Percentiles rank a stretch among this genome's conserved stretches.
These are phyloP conservation scores for Sarcophaga bullata DNA, from an alignment of 1,140 invertebrate genomes.

Conservation along the genomic window DNA sequence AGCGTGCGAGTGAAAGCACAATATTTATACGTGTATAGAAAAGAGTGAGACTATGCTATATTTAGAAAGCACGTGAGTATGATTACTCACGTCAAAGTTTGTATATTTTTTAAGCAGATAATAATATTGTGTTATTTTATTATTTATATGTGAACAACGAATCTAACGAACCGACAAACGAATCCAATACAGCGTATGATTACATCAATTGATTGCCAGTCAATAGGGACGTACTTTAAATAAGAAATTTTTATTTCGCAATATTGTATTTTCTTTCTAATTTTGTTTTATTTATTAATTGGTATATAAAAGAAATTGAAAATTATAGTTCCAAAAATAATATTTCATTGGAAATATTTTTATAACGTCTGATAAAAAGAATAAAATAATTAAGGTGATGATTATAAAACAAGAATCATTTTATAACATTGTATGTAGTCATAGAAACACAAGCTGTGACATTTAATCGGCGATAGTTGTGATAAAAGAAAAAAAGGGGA, in stretches of 20 bases:
- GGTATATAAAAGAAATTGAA: no score
- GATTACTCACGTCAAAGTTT: slow-evolving; percentile 7
- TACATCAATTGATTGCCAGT: slow-evolving; percentile 2
- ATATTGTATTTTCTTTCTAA: not conserved
- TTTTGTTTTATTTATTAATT: no score
- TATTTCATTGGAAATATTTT: no score
- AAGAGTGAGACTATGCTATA: not conserved
- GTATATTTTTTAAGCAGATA: not conserved
- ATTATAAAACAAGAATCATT: no score
- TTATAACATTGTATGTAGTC: no score
- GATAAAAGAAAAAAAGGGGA: no score
- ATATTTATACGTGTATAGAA: not conserved
- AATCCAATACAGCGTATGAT: not conserved
- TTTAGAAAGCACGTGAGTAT: slow-evolving; percentile 26
- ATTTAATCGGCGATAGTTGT: no score
- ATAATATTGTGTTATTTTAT: slow-evolving; percentile 1
- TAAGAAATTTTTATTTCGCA: not conserved
- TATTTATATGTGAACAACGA: slow-evolving; percentile 7
- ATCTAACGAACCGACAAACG: not conserved
- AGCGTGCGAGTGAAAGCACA: slow-evolving; percentile 8
- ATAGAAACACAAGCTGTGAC: no score
- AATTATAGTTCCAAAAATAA: no score
- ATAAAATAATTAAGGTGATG: no score
- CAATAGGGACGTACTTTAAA: not conserved
- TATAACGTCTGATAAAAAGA: no score